Evolutionary conservation across 1,140 invertebrate species (phyloP), one percentile per base, ranked within the genome.

Genomic region (Cotesia vestalis): DNA sequence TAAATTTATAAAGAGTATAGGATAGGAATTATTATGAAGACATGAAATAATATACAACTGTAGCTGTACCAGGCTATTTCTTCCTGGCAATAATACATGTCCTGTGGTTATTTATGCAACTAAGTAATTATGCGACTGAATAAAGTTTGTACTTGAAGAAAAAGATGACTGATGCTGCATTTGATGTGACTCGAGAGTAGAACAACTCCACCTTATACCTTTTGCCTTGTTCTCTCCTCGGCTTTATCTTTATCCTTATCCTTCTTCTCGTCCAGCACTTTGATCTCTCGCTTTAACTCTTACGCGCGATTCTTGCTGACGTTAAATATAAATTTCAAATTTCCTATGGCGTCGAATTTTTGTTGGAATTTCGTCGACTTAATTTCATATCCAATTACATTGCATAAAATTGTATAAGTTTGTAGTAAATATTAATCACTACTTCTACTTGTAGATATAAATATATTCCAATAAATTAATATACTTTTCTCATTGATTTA

Each of bases 301-400:
- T 4, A 62, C n/a, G 60, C 69, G 73, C 73, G 62, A 64, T 71
- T 79, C 74, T 74, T 72, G 72, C 74, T 55, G 53, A 72, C 75
- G 78, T 78, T 75, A 85, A 80, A 85, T 86, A 86, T 85, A 84
- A 86, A 86, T 85, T 86, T 85, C 79, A 85, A 84, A 86, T 86
- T 69, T 72, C 60, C 60, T 52, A 76, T 34, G 73, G 77, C 77
- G 68, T 72, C 67, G 72, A 67, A 79, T 80, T 84, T 84, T 84
- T 84, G 79, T 69, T 75, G 73, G 80, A 80, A 81, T 83, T 83
- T 84, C 75, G 80, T 84, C 80, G 80, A 84, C 82, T 85, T 86
- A 81, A 84, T 86, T 83, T 84, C 82, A 84, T 85, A 84, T 83
- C 84, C 84, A 86, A 85, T 86, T 85, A 85, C 80, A 84, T 83